Conservation (phyloP, 2,113 vertebrate species). For the Verasper variegatus region DNA sequence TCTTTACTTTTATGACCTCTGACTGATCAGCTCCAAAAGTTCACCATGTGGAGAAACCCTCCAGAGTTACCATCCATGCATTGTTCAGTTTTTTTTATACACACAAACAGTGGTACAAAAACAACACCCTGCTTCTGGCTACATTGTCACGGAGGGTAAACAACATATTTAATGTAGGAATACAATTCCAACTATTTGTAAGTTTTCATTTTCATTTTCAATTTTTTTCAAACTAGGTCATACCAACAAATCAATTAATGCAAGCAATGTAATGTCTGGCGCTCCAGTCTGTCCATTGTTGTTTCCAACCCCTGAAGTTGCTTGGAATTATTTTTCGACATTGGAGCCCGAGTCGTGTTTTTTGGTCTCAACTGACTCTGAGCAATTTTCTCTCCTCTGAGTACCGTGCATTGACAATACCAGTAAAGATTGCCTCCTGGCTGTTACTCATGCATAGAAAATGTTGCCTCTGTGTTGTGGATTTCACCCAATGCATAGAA, state of each 20-base stretch:
- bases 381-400: conserved; percentile 42
- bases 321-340: conserved; percentile 39
- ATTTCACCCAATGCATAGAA: conserved; percentile 69
- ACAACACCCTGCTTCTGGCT: too few relatives aligned
- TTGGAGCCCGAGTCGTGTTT: neutral
- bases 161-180: conserved; percentile 2
- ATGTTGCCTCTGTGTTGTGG: conserved; percentile 20
- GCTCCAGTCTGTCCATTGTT: conserved; percentile 13
- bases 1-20: too few relatives aligned
- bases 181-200: conserved; percentile 12
- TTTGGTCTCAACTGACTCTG: conserved; percentile 24
- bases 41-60: too few relatives aligned
- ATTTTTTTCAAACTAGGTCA: conserved; percentile 19
- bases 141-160: neutral
- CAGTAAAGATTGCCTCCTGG: conserved; percentile 59
- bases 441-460: conserved; percentile 72
- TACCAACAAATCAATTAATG: conserved; percentile 32
- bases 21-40: too few relatives aligned
- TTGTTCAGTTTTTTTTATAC: too few relatives aligned
- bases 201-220: conserved; percentile 9
- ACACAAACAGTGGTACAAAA: too few relatives aligned
- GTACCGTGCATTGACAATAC: conserved; percentile 22
- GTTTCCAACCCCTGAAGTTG: conserved; percentile 21
- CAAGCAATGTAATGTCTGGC: neutral
- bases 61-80: too few relatives aligned